These are phyloP conservation scores for Abrostola tripartita DNA, from an alignment of 2,888 invertebrate genomes.

Conservation along the genomic window DNA sequence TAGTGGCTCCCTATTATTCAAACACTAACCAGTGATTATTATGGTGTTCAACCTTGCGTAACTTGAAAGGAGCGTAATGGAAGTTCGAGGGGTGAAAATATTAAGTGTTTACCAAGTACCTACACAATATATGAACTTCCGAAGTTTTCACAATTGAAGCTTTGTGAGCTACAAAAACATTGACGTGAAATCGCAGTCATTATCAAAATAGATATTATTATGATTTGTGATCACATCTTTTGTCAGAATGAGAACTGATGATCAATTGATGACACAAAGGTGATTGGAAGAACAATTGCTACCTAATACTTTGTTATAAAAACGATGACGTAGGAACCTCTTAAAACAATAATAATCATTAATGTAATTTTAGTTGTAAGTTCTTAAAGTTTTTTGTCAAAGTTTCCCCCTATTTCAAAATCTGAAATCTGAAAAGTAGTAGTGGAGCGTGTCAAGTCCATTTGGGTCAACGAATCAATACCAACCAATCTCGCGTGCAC, in stretches of 20 bases:
- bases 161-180: neutral
- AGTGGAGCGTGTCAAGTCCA: conserved; percentile 28
- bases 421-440: conserved; percentile 30
- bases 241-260: conserved; percentile 11
- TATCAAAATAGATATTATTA: conserved; percentile 31
- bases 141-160: neutral
- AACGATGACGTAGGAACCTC: too few relatives aligned
- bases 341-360: too few relatives aligned
- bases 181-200: neutral
- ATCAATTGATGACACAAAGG: neutral
- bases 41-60: conserved; percentile 48
- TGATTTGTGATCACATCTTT: conserved; percentile 16
- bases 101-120: neutral
- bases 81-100: conserved; percentile 17
- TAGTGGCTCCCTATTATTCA: conserved; percentile 40
- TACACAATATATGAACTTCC: neutral
- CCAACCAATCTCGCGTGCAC: conserved; percentile 7
- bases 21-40: conserved; percentile 48
- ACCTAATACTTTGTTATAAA: too few relatives aligned
- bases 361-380: too few relatives aligned
- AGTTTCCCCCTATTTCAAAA: too few relatives aligned
- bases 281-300: neutral
- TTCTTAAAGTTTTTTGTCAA: too few relatives aligned
- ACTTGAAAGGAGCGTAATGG: conserved; percentile 44
- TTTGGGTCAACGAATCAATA: conserved; percentile 60